Conservation (phyloP, 37 sponge, comb jelly and placozoan species). For the Amphimedon queenslandica region DNA sequence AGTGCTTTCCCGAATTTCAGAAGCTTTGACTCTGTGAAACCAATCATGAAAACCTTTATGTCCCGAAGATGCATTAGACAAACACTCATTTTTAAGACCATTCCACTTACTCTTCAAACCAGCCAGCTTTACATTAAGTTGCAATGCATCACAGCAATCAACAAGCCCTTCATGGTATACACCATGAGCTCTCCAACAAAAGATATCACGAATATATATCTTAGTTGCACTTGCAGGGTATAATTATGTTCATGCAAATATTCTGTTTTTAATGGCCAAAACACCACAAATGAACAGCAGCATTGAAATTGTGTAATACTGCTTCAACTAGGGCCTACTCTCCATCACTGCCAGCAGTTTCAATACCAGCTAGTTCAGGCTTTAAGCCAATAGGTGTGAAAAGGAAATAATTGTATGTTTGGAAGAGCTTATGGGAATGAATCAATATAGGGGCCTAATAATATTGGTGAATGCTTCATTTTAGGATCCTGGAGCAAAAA, state of each 20-base stretch:
- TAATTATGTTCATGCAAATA: constrained; percentile 20
- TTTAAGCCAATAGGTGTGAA: constrained; percentile 15
- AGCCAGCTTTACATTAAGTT: too few relatives aligned
- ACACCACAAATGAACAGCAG: constrained; percentile 26
- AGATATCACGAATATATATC: constrained; percentile 24
- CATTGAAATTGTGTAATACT: constrained; percentile 4
- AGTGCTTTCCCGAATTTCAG: too few relatives aligned
- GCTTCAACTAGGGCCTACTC: constrained; percentile 33
- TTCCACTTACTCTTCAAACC: too few relatives aligned
- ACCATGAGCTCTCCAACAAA: constrained; percentile 17
- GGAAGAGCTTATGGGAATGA: constrained; percentile 22
- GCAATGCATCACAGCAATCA: neutral
- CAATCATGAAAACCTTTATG: too few relatives aligned
- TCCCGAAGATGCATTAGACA: too few relatives aligned
- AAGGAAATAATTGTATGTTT: constrained; percentile 29
- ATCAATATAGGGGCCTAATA: constrained; percentile 38
- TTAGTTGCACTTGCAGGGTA: too few relatives aligned
- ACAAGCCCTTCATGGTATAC: neutral
- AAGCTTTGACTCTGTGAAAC: too few relatives aligned
- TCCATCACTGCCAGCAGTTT: constrained; percentile 27
- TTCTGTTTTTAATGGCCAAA: constrained; percentile 34
- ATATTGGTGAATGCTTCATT: too few relatives aligned
- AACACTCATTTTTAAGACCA: too few relatives aligned
- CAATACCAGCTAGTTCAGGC: neutral
- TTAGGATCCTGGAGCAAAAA: too few relatives aligned